A percentile compares a stretch with the other conserved stretches of the same genome.
phyloP scores from a whole-genome alignment of 37 sponge, comb jelly and placozoan genomes.

The Sycon ciliatum region DNA sequence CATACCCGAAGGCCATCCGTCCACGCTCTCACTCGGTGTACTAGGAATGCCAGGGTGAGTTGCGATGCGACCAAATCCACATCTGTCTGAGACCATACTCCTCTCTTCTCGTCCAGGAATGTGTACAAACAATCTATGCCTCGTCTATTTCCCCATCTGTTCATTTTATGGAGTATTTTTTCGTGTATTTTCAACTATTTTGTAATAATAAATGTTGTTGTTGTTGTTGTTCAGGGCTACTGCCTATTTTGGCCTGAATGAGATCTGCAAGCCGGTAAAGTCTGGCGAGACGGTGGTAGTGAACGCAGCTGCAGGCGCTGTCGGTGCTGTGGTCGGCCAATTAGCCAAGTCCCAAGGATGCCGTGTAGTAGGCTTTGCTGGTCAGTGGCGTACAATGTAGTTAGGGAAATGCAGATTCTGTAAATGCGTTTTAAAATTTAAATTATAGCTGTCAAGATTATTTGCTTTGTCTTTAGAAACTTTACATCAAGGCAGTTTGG shows the following conservation, averaged over 20 bases:
- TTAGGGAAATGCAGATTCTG: too few species aligned
- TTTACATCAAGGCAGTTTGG: too few species aligned
- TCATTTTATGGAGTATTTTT: too few species aligned
- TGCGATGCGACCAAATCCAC: too few species aligned
- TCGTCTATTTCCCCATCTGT: too few species aligned
- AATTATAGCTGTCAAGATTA: too few species aligned
- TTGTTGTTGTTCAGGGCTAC: constrained; percentile 54
- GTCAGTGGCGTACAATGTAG: too few species aligned
- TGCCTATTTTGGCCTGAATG: constrained; percentile 72
- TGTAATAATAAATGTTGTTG: constrained; percentile 3
- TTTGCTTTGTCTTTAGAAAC: too few species aligned
- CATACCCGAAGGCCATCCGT: neutral
- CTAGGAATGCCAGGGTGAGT: constrained; percentile 90
- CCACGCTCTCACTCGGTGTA: constrained; percentile 55
- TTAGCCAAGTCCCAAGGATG: constrained; percentile 82
- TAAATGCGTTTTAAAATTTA: too few species aligned
- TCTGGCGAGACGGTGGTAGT: constrained; percentile 76
- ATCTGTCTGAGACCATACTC: too few species aligned
- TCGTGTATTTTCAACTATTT: neutral
- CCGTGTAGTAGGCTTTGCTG: constrained; percentile 52
- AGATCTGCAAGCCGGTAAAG: constrained; percentile 47
- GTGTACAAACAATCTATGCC: neutral
- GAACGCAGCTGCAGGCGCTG: constrained; percentile 81
- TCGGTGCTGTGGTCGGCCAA: constrained; percentile 71
- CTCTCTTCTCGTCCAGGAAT: too few species aligned